Conservation (phyloP, 1,140 invertebrate genomes). For the Atta texana region DNA sequence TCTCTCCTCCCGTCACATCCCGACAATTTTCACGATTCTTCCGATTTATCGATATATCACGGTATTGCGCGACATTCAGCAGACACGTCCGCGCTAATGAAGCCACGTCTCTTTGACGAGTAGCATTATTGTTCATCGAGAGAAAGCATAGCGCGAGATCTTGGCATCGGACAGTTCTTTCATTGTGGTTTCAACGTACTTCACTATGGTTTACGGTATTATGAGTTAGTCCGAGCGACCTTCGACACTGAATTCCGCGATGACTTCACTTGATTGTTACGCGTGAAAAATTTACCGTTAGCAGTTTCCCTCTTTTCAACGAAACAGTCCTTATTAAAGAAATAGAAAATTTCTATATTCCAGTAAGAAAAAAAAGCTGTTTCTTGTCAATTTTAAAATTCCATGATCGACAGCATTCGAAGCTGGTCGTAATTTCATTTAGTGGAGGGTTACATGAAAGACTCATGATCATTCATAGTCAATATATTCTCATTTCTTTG, state of each 20-base stretch:
- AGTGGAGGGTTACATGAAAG: constrained; percentile 4
- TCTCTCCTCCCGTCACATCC: not conserved
- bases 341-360: not conserved
- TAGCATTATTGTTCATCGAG: constrained; percentile 26
- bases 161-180: constrained; percentile 24
- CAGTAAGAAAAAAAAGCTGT: not conserved
- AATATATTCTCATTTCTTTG: constrained; percentile 2
- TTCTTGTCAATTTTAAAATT: not conserved
- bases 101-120: constrained; percentile 24
- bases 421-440: constrained; percentile 22
- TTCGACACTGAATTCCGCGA: constrained; percentile 23
- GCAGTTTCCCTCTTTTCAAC: not conserved
- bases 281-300: constrained; percentile 48
- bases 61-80: constrained; percentile 40
- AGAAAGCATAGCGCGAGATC: constrained; percentile 16
- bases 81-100: constrained; percentile 38
- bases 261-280: constrained; percentile 38
- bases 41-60: constrained; percentile 21
- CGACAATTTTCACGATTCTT: constrained; percentile 38
- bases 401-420: not conserved
- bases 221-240: constrained; percentile 14
- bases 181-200: constrained; percentile 22
- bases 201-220: constrained; percentile 9
- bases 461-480: constrained; percentile 3
- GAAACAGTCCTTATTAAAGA: not conserved